phyloP scores from a whole-genome alignment of 2,113 vertebrate species.

The Paramisgurnus dabryanus region DNA sequence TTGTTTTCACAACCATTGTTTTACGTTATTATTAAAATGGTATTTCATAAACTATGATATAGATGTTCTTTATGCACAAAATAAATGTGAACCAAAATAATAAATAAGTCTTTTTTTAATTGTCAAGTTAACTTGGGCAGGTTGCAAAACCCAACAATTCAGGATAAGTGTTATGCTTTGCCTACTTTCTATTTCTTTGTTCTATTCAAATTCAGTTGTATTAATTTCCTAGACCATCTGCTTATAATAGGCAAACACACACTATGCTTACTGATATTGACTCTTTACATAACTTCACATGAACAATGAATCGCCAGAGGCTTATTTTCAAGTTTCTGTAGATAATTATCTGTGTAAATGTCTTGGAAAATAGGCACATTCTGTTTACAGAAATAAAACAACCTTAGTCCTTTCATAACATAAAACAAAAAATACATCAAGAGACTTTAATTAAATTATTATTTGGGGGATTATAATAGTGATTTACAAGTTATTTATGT shows the following conservation, averaged over 20 bases:
- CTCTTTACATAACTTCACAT: neutral
- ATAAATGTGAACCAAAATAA: neutral
- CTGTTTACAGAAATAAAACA: no score
- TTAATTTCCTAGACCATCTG: neutral
- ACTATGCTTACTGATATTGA: neutral
- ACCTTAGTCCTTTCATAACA: no score
- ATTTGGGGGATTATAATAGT: no score
- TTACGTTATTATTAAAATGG: slow-evolving; percentile 2
- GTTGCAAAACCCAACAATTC: neutral
- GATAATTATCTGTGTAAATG: neutral
- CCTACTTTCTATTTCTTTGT: no score
- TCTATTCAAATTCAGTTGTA: no score
- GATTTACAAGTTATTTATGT: no score
- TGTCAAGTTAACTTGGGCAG: neutral
- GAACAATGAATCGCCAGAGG: neutral
- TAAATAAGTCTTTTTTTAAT: neutral
- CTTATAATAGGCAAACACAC: neutral
- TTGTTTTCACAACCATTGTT: neutral
- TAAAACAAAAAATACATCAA: no score
- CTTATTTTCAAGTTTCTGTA: neutral
- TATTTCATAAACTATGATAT: neutral
- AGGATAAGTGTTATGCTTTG: no score
- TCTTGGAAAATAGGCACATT: neutral
- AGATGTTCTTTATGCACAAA: neutral
- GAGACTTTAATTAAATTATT: no score